Conservation (phyloP, 2,113 vertebrate genomes). For the Myotis brandtii region DNA sequence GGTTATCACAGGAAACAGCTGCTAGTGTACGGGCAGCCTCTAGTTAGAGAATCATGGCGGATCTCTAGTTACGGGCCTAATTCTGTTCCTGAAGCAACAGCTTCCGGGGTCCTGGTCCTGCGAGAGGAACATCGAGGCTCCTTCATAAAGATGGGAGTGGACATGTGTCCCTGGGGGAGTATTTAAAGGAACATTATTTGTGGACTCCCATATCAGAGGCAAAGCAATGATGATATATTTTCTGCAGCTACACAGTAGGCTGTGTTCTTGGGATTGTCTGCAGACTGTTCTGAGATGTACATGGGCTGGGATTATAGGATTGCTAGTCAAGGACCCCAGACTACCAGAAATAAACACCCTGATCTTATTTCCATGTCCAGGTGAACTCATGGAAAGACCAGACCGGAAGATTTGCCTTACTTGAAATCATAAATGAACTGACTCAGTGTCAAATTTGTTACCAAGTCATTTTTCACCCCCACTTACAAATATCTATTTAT, state of each 20-base stretch:
- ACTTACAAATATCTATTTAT: constrained; percentile 7
- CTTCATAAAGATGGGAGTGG: not conserved
- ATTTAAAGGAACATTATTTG: not conserved
- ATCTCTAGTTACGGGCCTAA: not conserved
- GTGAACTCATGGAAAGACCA: not conserved
- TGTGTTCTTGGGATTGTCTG: not conserved
- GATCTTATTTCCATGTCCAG: not conserved
- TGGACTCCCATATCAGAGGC: not conserved
- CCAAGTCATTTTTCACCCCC: not conserved
- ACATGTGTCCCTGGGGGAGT: not conserved
- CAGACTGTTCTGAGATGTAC: not conserved
- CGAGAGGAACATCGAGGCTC: not conserved
- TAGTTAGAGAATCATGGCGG: not conserved
- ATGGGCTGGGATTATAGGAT: not conserved
- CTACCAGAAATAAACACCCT: not conserved
- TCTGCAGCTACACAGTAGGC: not conserved
- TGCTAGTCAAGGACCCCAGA: not conserved
- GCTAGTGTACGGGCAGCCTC: not conserved
- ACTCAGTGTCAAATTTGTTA: not conserved
- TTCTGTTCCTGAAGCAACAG: constrained; percentile 41
- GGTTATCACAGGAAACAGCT: constrained; percentile 21
- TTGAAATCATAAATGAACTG: not conserved
- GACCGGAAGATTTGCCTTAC: not conserved
- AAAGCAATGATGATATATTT: not conserved
- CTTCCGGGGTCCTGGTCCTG: not conserved